Evolutionary conservation across 2,797 vertebrate species (phyloP).

Genomic region (Prunella strophiata): DNA sequence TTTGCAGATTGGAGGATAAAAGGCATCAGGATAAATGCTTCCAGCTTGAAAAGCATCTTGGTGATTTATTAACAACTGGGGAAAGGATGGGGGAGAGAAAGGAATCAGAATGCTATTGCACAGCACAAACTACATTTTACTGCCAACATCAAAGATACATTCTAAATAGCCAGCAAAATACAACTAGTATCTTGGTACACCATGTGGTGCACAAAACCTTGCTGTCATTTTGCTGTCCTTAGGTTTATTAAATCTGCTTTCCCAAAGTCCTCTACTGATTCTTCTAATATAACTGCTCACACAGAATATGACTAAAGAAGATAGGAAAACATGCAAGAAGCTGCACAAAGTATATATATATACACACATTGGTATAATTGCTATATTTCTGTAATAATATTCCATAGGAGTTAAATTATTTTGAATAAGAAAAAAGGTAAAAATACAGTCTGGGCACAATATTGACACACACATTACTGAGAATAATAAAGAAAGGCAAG

Average conservation of each 20-base stretch:
- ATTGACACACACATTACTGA: neutral
- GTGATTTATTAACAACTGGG: constrained; percentile 76
- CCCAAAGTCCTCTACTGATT: neutral
- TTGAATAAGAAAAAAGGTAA: neutral
- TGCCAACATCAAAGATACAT: neutral
- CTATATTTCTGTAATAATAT: neutral
- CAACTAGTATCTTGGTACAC: neutral
- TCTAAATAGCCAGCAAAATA: neutral
- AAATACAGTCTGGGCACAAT: neutral
- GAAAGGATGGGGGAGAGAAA: neutral
- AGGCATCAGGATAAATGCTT: constrained; percentile 78
- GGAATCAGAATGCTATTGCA: neutral
- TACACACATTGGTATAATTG: neutral
- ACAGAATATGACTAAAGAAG: neutral
- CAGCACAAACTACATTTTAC: neutral
- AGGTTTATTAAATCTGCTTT: neutral
- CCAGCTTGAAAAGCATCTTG: constrained; percentile 82
- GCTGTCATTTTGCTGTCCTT: neutral
- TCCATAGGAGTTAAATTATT: neutral
- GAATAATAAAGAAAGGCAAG: neutral
- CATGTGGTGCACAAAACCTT: neutral
- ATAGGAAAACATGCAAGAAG: neutral
- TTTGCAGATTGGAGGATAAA: constrained; percentile 77
- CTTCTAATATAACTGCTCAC: neutral
- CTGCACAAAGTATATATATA: neutral